Evolutionary conservation across 2,888 invertebrate species (phyloP).

Genomic region (Crepidodera aurea): DNA sequence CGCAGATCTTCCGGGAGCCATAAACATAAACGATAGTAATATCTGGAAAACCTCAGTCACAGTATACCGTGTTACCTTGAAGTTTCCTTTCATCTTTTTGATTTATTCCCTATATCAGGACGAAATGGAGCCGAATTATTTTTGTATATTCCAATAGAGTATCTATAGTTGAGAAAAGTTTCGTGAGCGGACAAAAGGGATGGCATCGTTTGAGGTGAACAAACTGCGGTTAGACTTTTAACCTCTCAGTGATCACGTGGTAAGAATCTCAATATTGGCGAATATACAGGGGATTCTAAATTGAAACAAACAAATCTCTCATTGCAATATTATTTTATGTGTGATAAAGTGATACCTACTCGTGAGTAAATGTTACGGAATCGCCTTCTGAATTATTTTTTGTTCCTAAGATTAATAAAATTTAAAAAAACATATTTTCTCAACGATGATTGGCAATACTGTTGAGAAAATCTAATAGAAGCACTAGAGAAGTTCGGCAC

Average conservation of each 20-base stretch:
- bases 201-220: neutral
- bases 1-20: constrained; percentile 20
- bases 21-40: constrained; percentile 37
- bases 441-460: too few relatives aligned
- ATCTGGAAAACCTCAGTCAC: constrained; percentile 34
- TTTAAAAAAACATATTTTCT: too few relatives aligned
- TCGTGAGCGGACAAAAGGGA: neutral
- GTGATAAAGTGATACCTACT: too few relatives aligned
- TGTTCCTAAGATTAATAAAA: too few relatives aligned
- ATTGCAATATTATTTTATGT: too few relatives aligned
- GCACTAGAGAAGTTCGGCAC: too few relatives aligned
- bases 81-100: constrained; percentile 32
- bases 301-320: too few relatives aligned
- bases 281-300: too few relatives aligned
- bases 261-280: too few relatives aligned
- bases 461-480: too few relatives aligned
- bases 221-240: neutral
- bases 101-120: constrained; percentile 29
- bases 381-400: too few relatives aligned
- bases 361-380: too few relatives aligned
- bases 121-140: constrained; percentile 12
- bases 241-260: neutral
- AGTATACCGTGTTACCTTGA: constrained; percentile 33
- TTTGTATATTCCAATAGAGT: constrained; percentile 18
- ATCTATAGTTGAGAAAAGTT: constrained; percentile 8